phyloP scores from a whole-genome alignment of 1,140 invertebrate genomes.

The Trichogramma pretiosum region DNA sequence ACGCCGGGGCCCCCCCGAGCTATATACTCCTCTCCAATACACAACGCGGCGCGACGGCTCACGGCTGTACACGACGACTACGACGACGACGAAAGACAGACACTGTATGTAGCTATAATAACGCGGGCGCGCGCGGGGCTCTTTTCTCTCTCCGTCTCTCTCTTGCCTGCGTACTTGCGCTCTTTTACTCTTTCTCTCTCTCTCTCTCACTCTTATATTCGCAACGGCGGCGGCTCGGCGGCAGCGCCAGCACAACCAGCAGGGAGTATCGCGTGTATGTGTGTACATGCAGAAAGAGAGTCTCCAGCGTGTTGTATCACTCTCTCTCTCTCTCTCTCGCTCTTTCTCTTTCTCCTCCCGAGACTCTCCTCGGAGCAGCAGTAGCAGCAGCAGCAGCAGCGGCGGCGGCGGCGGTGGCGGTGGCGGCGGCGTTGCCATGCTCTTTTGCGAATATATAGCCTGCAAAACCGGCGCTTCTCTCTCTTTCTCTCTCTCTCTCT shows the following conservation, averaged over 20 bases:
- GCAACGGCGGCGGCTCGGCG: background rate
- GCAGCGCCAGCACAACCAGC: background rate
- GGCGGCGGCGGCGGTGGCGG: conserved; percentile 32
- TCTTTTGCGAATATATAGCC: background rate
- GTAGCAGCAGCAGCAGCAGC: conserved; percentile 33
- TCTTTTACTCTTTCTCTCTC: too few relatives aligned
- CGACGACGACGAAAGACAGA: background rate
- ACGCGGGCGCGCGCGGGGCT: background rate
- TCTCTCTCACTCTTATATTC: too few relatives aligned
- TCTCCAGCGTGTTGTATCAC: background rate
- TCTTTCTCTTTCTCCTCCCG: conserved; percentile 2
- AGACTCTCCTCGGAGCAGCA: conserved; percentile 1
- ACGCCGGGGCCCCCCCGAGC: conserved; percentile 21
- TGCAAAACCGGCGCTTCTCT: background rate
- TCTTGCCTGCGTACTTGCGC: too few relatives aligned
- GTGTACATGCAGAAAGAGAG: background rate
- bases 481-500: conserved; percentile 10
- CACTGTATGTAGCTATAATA: background rate
- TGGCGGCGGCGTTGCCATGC: conserved; percentile 17
- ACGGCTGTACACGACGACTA: background rate
- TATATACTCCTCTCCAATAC: too few relatives aligned
- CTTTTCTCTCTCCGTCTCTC: too few relatives aligned
- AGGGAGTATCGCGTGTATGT: background rate
- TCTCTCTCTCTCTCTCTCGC: background rate
- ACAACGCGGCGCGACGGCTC: background rate